Conservation (phyloP, 1,140 invertebrate genomes). For the Drosophila dunni region DNA sequence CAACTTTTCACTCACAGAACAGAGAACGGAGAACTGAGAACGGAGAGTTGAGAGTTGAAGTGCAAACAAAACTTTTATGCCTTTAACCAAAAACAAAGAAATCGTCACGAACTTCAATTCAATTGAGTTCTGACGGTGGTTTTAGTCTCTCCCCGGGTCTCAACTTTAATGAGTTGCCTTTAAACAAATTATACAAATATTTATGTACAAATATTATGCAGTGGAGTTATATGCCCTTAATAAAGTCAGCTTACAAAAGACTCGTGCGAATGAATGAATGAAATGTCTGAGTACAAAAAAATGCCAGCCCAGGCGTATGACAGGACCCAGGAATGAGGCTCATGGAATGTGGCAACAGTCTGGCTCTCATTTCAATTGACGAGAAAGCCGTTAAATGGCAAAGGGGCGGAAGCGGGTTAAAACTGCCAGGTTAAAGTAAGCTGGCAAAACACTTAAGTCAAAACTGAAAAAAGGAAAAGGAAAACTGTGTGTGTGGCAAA, state of each 20-base stretch:
- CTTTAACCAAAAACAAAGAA: conserved; percentile 53
- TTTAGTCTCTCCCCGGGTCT: not conserved
- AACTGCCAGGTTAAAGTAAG: conserved; percentile 44
- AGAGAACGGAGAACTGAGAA: conserved; percentile 5
- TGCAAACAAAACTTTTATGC: conserved; percentile 54
- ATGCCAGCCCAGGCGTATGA: conserved; percentile 55
- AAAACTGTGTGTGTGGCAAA: conserved; percentile 37
- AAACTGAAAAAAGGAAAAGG: conserved; percentile 22
- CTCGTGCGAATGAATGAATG: conserved; percentile 50
- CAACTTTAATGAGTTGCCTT: conserved; percentile 40
- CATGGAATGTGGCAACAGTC: conserved; percentile 51
- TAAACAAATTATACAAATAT: conserved; percentile 36
- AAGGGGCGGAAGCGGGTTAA: conserved; percentile 8
- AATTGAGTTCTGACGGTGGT: conserved; percentile 29
- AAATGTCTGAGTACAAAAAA: conserved; percentile 47
- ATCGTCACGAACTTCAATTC: conserved; percentile 54
- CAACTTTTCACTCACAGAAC: conserved; percentile 49
- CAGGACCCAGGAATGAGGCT: conserved; percentile 18
- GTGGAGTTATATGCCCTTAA: conserved; percentile 15
- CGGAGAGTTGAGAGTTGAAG: conserved; percentile 38
- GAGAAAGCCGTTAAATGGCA: not conserved
- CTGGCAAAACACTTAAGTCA: conserved; percentile 53
- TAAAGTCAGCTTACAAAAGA: conserved; percentile 49
- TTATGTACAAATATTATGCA: not conserved
- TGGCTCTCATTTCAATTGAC: conserved; percentile 46